Conservation (phyloP, 2,888 invertebrate species). For the Norana najaformis region DNA sequence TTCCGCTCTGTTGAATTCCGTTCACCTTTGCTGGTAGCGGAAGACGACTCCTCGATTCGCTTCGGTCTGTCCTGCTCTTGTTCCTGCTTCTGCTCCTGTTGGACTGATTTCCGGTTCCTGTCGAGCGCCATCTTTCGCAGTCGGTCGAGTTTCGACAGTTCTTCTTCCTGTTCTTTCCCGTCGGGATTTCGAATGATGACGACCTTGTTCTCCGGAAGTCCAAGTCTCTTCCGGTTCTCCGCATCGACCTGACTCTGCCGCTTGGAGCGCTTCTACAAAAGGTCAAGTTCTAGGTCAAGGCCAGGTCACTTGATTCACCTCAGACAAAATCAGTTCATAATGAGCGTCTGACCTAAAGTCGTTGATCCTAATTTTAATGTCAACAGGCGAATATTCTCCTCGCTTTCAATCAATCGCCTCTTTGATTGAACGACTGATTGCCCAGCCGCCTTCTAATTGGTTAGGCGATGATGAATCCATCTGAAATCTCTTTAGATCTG, state of each 20-base stretch:
- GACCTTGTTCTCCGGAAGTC: not conserved
- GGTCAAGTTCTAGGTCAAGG: too few species aligned
- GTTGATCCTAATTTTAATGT: too few species aligned
- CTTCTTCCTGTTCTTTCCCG: not conserved
- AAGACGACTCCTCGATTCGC: not conserved
- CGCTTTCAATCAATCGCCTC: too few species aligned
- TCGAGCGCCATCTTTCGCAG: not conserved
- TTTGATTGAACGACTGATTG: too few species aligned
- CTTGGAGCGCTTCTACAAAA: not conserved
- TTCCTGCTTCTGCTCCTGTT: not conserved
- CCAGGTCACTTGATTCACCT: too few species aligned
- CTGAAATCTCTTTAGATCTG: too few species aligned
- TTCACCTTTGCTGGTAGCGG: not conserved
- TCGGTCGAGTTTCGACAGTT: not conserved
- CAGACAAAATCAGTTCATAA: too few species aligned
- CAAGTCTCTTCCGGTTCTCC: not conserved
- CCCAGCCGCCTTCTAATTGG: too few species aligned
- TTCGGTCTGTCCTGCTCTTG: not conserved
- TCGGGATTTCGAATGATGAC: not conserved
- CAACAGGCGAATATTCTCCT: too few species aligned
- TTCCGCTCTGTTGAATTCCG: not conserved
- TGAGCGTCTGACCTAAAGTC: too few species aligned
- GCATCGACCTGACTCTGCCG: not conserved
- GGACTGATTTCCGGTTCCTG: not conserved
- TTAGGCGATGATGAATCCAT: too few species aligned